These are phyloP conservation scores for Gonioctena quinquepunctata DNA, from an alignment of 1,140 invertebrate genomes.

Conservation along the genomic window DNA sequence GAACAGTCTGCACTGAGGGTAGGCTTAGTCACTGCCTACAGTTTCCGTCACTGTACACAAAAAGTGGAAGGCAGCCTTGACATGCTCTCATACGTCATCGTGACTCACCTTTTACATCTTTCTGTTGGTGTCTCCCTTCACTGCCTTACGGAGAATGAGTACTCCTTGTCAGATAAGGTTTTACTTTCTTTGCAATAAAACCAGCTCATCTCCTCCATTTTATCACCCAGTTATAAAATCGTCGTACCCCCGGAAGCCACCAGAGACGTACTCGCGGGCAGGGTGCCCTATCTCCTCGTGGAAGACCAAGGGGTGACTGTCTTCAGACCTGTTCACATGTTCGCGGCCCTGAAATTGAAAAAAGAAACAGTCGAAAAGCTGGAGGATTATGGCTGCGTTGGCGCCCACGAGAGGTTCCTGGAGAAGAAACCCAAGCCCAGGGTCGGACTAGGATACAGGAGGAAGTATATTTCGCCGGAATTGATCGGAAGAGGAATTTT, in stretches of 20 bases:
- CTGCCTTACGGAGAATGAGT: too few relatives aligned
- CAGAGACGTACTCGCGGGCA: constrained; percentile 73
- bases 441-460: constrained; percentile 36
- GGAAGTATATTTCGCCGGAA: constrained; percentile 38
- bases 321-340: constrained; percentile 75
- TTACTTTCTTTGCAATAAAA: too few relatives aligned
- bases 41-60: too few relatives aligned
- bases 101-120: too few relatives aligned
- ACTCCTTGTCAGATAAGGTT: too few relatives aligned
- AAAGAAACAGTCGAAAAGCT: constrained; percentile 64
- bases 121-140: too few relatives aligned
- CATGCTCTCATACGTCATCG: too few relatives aligned
- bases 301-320: constrained; percentile 71
- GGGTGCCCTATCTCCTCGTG: constrained; percentile 73
- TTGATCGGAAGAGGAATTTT: constrained; percentile 42
- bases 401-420: constrained; percentile 42
- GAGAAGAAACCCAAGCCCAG: constrained; percentile 27
- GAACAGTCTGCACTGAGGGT: too few relatives aligned
- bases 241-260: constrained; percentile 77
- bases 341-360: constrained; percentile 69
- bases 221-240: constrained; percentile 20
- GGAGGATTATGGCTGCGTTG: constrained; percentile 47
- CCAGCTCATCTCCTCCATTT: too few relatives aligned
- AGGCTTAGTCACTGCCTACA: too few relatives aligned
- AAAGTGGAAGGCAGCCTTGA: too few relatives aligned